phyloP scores from a whole-genome alignment of 1,140 invertebrate genomes.

The Oscheius sp. region DNA sequence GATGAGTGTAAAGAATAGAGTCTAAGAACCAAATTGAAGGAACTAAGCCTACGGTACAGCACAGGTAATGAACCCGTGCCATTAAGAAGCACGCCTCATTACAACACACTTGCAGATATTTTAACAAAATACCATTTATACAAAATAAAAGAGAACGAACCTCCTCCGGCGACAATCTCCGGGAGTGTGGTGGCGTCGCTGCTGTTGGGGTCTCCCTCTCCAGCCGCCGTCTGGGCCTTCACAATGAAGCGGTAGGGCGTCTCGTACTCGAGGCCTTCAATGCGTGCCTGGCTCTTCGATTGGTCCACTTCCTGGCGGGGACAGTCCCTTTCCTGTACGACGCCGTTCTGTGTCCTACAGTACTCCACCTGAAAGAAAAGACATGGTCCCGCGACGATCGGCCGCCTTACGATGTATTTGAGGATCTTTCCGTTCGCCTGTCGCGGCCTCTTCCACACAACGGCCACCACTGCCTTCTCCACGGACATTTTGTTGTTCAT shows the following conservation, averaged over 20 bases:
- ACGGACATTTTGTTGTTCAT: slow-evolving; percentile 45
- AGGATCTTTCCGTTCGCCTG: slow-evolving; percentile 87
- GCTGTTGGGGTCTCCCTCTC: slow-evolving; percentile 57
- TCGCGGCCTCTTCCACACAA: slow-evolving; percentile 81
- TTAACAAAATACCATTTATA: too few relatives aligned
- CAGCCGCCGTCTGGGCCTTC: slow-evolving; percentile 46
- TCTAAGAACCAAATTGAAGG: too few relatives aligned
- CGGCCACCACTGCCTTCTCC: slow-evolving; percentile 58
- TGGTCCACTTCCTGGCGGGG: slow-evolving; percentile 6
- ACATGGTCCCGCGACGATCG: too few relatives aligned
- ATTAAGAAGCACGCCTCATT: too few relatives aligned
- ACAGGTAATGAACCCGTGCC: too few relatives aligned
- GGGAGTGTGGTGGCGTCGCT: slow-evolving; percentile 55
- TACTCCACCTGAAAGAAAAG: slow-evolving; percentile 28
- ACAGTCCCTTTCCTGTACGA: slow-evolving; percentile 15
- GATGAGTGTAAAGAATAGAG: too few relatives aligned
- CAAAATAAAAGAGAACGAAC: slow-evolving; percentile 28
- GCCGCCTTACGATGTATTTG: slow-evolving; percentile 77
- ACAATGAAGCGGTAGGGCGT: slow-evolving; percentile 56
- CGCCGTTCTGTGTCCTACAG: slow-evolving; percentile 27
- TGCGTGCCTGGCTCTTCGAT: slow-evolving; percentile 14
- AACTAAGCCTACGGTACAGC: too few relatives aligned
- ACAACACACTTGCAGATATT: too few relatives aligned
- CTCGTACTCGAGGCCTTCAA: slow-evolving; percentile 49
- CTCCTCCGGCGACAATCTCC: slow-evolving; percentile 42